These are phyloP conservation scores for Archocentrus centrarchus DNA, from an alignment of 2,113 vertebrate genomes.

Conservation along the genomic window DNA sequence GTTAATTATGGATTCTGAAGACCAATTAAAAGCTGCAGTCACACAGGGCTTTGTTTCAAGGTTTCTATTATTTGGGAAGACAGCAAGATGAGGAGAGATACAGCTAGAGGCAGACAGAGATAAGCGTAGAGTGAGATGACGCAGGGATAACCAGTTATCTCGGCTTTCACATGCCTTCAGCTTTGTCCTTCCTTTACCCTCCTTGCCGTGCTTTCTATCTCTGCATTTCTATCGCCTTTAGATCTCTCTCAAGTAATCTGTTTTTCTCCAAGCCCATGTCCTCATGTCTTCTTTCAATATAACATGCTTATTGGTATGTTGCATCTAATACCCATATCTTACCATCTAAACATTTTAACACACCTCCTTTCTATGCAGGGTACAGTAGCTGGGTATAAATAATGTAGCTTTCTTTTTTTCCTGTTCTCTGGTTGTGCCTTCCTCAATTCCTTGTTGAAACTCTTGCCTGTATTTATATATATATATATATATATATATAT, in stretches of 20 bases:
- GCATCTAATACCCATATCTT: conserved; percentile 52
- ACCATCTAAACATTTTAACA: conserved; percentile 31
- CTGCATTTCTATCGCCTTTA: conserved; percentile 59
- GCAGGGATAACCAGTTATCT: conserved; percentile 75
- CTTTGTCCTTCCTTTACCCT: conserved; percentile 75
- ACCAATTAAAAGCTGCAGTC: conserved; percentile 75
- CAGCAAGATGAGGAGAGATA: conserved; percentile 70
- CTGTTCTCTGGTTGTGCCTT: neutral
- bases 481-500: too few species aligned
- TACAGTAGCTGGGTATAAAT: conserved; percentile 17
- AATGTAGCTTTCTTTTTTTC: conserved; percentile 28
- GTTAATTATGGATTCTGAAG: conserved; percentile 78
- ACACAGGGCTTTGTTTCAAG: conserved; percentile 74
- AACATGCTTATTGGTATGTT: conserved; percentile 61
- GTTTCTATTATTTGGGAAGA: conserved; percentile 76
- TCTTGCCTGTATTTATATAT: neutral
- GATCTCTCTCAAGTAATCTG: conserved; percentile 66
- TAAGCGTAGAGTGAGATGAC: conserved; percentile 68
- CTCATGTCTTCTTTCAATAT: conserved; percentile 59
- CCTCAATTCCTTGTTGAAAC: conserved; percentile 40
- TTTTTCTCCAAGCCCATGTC: conserved; percentile 59
- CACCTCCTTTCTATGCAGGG: conserved; percentile 33
- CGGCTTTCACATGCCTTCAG: conserved; percentile 71
- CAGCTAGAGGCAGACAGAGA: conserved; percentile 51
- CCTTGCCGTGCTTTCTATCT: conserved; percentile 54